Evolutionary conservation across 2,888 invertebrate genomes (phyloP), one percentile per base, ranked within the genome.

Genomic region (Caenorhabditis afra): DNA sequence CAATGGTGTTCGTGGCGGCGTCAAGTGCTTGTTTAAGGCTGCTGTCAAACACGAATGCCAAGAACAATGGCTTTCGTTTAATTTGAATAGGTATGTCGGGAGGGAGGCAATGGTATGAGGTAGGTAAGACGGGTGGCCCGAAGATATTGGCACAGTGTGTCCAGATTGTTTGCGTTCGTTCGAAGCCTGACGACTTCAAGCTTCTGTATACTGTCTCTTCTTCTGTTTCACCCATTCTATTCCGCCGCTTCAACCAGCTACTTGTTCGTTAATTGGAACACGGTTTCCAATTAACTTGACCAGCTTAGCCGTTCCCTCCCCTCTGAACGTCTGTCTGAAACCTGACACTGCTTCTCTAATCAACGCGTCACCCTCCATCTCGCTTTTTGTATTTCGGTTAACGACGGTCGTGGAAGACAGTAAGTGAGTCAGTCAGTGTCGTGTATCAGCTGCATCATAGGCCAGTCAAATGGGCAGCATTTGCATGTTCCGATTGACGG

Each of bases 1-100:
- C 73, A 73, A 73, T 73, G 55, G 73, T 73, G 57, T 64, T 73
- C 58, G 47, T 64, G 73, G 73, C 73, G 73, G 73, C 73, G 77
- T 77, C 77, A 77, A 77, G 77, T 77, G 77, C 77, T 77, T 77
- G 77, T 70, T 77, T 77, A 77, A 73, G 73, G 73, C 64, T 29
- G 29, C 29, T 73, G 73, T 65, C 73, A 73, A 73, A 73, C 73
- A 73, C 73, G 73, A 64, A 73, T 73, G 73, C 73, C 73, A 73
- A 73, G 73, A 73, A 73, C 73, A 73, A 73, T 73, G 64, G 55
- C 53, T 50, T 45, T 45, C 57, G 64, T 73, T 73, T 64, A 73
- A 73, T 73, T 73, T 73, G 73, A 73, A 73, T 73, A 73, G 64
- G 64, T 73, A 62, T 44, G 62, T 35, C 49, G 57, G 41, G 45